phyloP scores from a whole-genome alignment of 2,888 invertebrate genomes.

The Cistogaster globosa region DNA sequence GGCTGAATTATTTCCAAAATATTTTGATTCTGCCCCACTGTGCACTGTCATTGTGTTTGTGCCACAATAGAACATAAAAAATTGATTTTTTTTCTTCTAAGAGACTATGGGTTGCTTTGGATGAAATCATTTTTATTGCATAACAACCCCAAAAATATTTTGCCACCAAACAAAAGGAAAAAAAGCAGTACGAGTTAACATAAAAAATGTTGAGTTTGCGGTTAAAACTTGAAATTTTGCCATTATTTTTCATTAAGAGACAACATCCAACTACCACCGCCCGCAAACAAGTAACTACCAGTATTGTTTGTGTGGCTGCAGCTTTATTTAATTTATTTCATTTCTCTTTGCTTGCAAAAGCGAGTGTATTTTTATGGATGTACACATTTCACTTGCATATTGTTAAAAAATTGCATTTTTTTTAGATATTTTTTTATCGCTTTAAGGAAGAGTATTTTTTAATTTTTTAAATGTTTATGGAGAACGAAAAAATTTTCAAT shows the following conservation, averaged over 20 bases:
- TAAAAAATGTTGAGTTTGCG: conserved; percentile 55
- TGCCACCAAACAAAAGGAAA: conserved; percentile 14
- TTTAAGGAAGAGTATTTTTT: neutral
- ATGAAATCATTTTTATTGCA: conserved; percentile 48
- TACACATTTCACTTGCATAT: neutral
- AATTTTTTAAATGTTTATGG: neutral
- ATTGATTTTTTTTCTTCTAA: neutral
- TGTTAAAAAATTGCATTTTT: conserved; percentile 13
- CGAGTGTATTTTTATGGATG: neutral
- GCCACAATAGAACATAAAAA: conserved; percentile 14
- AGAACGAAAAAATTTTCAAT: too few species aligned
- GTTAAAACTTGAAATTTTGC: conserved; percentile 60
- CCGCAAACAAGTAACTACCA: neutral
- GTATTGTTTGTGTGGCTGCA: conserved; percentile 13
- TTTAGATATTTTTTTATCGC: neutral
- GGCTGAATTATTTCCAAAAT: too few species aligned
- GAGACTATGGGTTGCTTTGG: conserved; percentile 4
- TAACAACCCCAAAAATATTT: conserved; percentile 55
- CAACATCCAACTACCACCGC: conserved; percentile 10
- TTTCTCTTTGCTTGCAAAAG: neutral
- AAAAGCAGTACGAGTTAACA: conserved; percentile 13
- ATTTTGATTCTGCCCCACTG: too few species aligned
- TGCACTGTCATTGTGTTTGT: conserved; percentile 39
- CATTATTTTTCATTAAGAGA: conserved; percentile 56
- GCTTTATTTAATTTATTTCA: conserved; percentile 9